phyloP scores from a whole-genome alignment of 1,140 invertebrate genomes.

The Chymomyza costata region DNA sequence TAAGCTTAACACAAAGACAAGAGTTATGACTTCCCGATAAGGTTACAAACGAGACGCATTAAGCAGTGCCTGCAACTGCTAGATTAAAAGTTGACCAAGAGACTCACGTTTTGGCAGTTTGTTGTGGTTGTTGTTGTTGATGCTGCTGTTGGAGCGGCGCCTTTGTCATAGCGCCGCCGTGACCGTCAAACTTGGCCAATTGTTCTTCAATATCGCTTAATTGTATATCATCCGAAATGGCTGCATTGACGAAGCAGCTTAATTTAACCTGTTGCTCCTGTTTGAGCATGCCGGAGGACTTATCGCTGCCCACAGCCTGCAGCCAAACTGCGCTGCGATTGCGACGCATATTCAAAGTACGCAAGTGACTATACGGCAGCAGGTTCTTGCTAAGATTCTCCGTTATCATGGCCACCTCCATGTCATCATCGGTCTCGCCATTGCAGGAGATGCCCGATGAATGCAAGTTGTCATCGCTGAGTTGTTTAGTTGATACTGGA shows the following conservation, averaged over 20 bases:
- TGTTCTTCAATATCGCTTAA: slow-evolving; percentile 74
- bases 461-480: slow-evolving; percentile 63
- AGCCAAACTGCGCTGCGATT: slow-evolving; percentile 68
- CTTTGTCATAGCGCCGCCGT: too few relatives aligned
- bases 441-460: slow-evolving; percentile 71
- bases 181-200: slow-evolving; percentile 65
- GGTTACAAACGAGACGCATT: too few relatives aligned
- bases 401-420: slow-evolving; percentile 67
- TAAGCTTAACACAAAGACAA: neutral
- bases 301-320: slow-evolving; percentile 21
- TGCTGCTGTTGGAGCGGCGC: slow-evolving; percentile 29
- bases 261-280: neutral
- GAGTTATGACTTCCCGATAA: slow-evolving; percentile 52
- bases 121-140: slow-evolving; percentile 18
- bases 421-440: slow-evolving; percentile 57
- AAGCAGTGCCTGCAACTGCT: neutral
- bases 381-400: slow-evolving; percentile 38
- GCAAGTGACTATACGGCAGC: slow-evolving; percentile 42
- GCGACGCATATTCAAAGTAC: slow-evolving; percentile 60
- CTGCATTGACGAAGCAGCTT: slow-evolving; percentile 35
- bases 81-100: slow-evolving; percentile 8
- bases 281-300: slow-evolving; percentile 35
- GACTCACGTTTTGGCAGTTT: slow-evolving; percentile 41
- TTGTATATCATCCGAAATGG: slow-evolving; percentile 67
- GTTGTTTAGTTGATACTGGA: neutral